Percentiles rank a stretch among this genome's conserved stretches.
Evolutionary conservation across 2,113 vertebrate species (phyloP).

Genomic region (Spea multiplicata): DNA sequence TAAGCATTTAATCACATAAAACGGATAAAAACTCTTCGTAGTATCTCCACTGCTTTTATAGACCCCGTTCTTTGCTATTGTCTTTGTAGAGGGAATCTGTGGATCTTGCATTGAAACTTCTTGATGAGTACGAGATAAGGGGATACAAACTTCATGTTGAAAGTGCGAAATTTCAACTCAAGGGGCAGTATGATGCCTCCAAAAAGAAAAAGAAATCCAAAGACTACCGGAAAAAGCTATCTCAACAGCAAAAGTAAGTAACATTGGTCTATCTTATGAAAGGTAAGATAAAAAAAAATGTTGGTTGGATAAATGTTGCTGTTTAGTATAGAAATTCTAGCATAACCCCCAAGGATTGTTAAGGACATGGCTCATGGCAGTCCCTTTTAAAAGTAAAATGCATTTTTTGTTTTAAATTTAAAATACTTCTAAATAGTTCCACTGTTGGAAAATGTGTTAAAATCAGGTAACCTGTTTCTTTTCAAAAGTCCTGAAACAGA

Average conservation of each 20-base stretch:
- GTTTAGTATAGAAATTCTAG: too few relatives aligned
- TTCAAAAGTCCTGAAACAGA: too few relatives aligned
- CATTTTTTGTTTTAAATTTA: too few relatives aligned
- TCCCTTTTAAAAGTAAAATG: background rate
- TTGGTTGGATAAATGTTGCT: too few relatives aligned
- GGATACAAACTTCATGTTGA: constrained; percentile 92
- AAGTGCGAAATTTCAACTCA: constrained; percentile 86
- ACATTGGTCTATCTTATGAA: background rate
- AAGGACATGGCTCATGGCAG: background rate
- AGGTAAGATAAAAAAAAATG: too few relatives aligned
- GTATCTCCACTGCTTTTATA: too few relatives aligned
- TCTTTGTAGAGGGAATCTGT: constrained; percentile 86
- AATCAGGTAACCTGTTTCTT: too few relatives aligned
- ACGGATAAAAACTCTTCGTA: too few relatives aligned
- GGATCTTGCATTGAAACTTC: constrained; percentile 79
- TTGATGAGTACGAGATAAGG: constrained; percentile 89
- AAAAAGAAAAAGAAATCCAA: constrained; percentile 95
- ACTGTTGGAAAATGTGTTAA: too few relatives aligned
- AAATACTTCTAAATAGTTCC: too few relatives aligned
- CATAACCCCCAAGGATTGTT: background rate
- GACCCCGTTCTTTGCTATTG: constrained; percentile 7
- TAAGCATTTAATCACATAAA: too few relatives aligned
- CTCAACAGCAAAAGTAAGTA: constrained; percentile 87
- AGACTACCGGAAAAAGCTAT: constrained; percentile 89
- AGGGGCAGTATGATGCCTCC: constrained; percentile 89